A percentile compares a stretch with the other conserved stretches of the same genome.
Conservation (phyloP, 2,113 vertebrate genomes). For the Leptobrachium ailaonicum region DNA sequence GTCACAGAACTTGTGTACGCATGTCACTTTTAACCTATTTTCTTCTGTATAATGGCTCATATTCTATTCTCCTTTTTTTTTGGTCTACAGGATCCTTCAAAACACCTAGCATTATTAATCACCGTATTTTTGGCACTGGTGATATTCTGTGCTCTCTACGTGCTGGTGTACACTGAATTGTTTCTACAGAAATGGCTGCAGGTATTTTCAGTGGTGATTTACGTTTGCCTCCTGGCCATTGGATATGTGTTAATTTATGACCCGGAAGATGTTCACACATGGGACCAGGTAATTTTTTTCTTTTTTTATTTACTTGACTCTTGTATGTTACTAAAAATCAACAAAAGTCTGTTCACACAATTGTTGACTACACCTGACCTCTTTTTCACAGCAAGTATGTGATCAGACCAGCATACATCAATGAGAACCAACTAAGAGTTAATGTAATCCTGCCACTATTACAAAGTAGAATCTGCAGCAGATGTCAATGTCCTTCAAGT, state of each 20-base stretch:
- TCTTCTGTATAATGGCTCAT: too few relatives aligned
- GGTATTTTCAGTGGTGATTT: conserved; percentile 75
- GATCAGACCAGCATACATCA: too few relatives aligned
- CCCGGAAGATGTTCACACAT: conserved; percentile 57
- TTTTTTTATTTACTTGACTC: neutral
- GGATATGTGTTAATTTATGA: conserved; percentile 82
- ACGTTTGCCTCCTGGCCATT: conserved; percentile 82
- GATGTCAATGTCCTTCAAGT: too few relatives aligned
- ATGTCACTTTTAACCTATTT: too few relatives aligned
- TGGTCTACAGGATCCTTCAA: conserved; percentile 55
- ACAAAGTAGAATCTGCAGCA: too few relatives aligned
- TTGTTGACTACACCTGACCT: too few relatives aligned
- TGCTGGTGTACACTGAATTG: conserved; percentile 80
- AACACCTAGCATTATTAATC: conserved; percentile 70
- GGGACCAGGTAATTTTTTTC: conserved; percentile 83
- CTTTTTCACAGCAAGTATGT: too few relatives aligned
- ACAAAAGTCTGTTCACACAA: too few relatives aligned
- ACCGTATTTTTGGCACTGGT: conserved; percentile 75
- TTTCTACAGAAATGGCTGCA: conserved; percentile 78
- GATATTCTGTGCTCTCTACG: conserved; percentile 77
- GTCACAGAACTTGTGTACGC: too few relatives aligned
- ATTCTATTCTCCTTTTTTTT: conserved; percentile 14
- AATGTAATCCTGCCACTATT: too few relatives aligned
- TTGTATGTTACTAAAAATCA: too few relatives aligned
- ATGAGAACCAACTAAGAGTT: too few relatives aligned